Percentiles rank a stretch among this genome's conserved stretches.
Conservation (phyloP, 2,113 vertebrate genomes). For the Thamnophis sirtalis region DNA sequence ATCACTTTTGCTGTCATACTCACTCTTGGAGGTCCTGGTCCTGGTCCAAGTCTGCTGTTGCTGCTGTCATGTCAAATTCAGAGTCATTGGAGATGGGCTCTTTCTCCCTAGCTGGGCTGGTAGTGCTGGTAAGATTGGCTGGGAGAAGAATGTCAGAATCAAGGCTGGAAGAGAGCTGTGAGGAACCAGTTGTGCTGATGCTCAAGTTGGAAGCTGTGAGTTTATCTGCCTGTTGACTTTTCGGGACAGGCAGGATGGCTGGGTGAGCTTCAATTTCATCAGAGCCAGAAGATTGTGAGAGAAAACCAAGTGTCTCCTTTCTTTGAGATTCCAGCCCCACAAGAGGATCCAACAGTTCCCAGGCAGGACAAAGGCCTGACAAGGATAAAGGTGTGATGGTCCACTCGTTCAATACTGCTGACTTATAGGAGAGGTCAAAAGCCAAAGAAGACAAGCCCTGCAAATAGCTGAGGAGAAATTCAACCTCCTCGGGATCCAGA, state of each 20-base stretch:
- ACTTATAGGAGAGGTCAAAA: constrained; percentile 92
- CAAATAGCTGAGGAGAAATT: constrained; percentile 91
- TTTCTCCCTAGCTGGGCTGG: constrained; percentile 63
- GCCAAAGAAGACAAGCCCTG: constrained; percentile 87
- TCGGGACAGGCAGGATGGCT: constrained; percentile 33
- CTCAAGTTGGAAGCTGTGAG: constrained; percentile 81
- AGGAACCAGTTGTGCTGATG: constrained; percentile 84
- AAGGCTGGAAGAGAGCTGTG: constrained; percentile 89
- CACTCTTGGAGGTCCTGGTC: constrained; percentile 76
- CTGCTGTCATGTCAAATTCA: constrained; percentile 55
- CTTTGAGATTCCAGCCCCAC: constrained; percentile 41
- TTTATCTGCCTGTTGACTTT: constrained; percentile 41
- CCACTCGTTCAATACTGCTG: constrained; percentile 90
- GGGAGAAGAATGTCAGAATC: constrained; percentile 82
- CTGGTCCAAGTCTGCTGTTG: constrained; percentile 60
- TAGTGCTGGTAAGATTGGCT: constrained; percentile 57
- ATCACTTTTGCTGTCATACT: constrained; percentile 56
- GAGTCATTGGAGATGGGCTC: constrained; percentile 75
- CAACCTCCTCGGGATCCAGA: constrained; percentile 83
- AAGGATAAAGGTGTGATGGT: constrained; percentile 87
- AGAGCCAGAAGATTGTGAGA: constrained; percentile 83
- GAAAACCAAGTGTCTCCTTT: constrained; percentile 81
- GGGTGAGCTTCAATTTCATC: constrained; percentile 72
- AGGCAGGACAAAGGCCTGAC: constrained; percentile 78
- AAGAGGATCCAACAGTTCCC: constrained; percentile 63